Evolutionary conservation across 2,113 vertebrate genomes (phyloP), one percentile per base, ranked within the genome.

Genomic region (Eira barbara): DNA sequence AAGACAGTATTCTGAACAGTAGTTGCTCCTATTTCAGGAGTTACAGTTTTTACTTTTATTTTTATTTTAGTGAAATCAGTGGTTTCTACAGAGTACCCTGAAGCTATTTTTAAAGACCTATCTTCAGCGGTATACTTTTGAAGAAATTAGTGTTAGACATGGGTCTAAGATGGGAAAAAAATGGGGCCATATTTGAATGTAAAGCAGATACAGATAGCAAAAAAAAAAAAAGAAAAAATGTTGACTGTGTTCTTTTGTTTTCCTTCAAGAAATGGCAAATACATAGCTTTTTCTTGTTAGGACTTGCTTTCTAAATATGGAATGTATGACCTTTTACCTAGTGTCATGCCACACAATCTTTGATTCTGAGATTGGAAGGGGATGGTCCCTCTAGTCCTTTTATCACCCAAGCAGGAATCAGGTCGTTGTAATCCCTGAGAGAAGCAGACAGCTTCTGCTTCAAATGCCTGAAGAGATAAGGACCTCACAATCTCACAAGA

Each of bases 1-100:
- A 92, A 95, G 76, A 71, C 90, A 94, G 63, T 93, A 85, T 97
- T 96, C 88, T 69, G 69, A 95, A 97, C 83, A 97, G 89, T 74
- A 90, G 89, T 76, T 92, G 84, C 87, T 85, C 92, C 69, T 98
- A 90, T 97, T 97, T 96, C 87, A 95, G 78, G 45, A 92, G 89
- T 94, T 93, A 92, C 0, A 47, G 80, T 52, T 95, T 97, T 96
- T 92, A 71, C 74, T 98, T 97, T 95, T 95, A 95, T 96, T 97
- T 98, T 95, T 95, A 93, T 93, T 98, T 95, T 76, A 67, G 63
- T 94, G 57, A 93, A 95, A 84, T 96, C 97, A 97, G 94, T 92
- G 96, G 63, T 96, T 97, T 96, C 71, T 93, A 67, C 91, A 94
- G 83, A 91, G 90, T 92, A 71, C 74, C 84, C 52, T 55, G 73